These are phyloP conservation scores for Lasioglossum figueresi DNA, from an alignment of 2,888 invertebrate species.

Conservation along the genomic window DNA sequence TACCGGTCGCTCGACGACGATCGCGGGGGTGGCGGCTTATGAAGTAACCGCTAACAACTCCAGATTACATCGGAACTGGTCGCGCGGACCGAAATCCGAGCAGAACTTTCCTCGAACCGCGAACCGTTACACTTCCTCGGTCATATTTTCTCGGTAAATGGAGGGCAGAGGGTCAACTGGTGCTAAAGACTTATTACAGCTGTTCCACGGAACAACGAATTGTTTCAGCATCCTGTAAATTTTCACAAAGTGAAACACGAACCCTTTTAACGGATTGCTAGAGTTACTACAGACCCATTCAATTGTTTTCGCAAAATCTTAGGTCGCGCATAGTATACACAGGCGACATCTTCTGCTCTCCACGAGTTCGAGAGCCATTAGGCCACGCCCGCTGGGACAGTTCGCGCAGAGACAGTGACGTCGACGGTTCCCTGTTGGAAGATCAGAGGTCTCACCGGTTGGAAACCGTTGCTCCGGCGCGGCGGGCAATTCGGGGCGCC, in stretches of 20 bases:
- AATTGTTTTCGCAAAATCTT: no score
- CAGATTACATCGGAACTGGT: conserved; percentile 4
- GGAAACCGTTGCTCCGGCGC: neutral
- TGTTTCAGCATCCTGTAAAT: no score
- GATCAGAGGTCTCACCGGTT: neutral
- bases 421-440: neutral
- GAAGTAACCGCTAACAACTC: conserved; percentile 4
- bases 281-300: no score
- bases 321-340: no score
- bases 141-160: neutral
- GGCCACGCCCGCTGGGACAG: neutral
- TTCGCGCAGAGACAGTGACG: neutral
- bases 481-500: neutral
- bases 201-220: no score
- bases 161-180: neutral
- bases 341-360: no score
- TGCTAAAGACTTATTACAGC: neutral
- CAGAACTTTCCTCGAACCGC: neutral
- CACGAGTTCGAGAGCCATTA: neutral
- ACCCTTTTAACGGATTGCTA: no score
- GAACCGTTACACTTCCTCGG: conserved; percentile 5
- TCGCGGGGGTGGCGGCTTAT: neutral
- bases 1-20: conserved; percentile 4
- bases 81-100: neutral
- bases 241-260: no score